Evolutionary conservation across 2,888 invertebrate species (phyloP), one percentile per base, ranked within the genome.

Genomic region (Apotomis turbidana): DNA sequence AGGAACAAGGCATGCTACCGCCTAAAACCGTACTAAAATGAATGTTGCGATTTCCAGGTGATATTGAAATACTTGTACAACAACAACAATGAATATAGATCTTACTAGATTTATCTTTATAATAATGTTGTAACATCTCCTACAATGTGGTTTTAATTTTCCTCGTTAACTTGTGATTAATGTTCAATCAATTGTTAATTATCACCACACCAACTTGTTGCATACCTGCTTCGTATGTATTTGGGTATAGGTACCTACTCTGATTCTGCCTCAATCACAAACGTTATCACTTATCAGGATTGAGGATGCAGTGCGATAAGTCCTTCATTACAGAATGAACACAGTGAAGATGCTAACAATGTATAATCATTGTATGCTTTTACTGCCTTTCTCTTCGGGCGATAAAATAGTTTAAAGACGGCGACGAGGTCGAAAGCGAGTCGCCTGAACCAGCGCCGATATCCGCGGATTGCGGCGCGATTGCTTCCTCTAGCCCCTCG

Each of bases 351-450:
- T 46, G 46, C 27, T 55, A 44, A 27, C 46, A 55, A 46, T 66
- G 46, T 57, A 57, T 57, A n/a, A 46, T 46, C 55, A 27, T 55
- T 9, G 66, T 66, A 27, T 36, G 46, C 46, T 66, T 66, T 66
- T 66, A 66, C 55, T 57, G 66, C 66, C 66, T 66, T 66, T 66
- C 55, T 57, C 55, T 57, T 57, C 46, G 66, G 55, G 27, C 46
- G 55, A 57, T 66, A 66, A 66, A 66, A 66, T 57, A 57, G 66
- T 66, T 49, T 15, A 44, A 49, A 54, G 54, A 54, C 10, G 15
- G 8, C 3, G 55, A 46, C 55, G 46, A 55, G 55, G 55, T 57
- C 44, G 55, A 9, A 38, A 36, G 62, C 41, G 52, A 49, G 49
- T 49, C 10, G 46, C 10, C 9, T 9, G 46, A 10, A 52, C 52